A percentile compares a stretch with the other conserved stretches of the same genome.
These are phyloP conservation scores for Sciurus niger DNA, from an alignment of 2,113 vertebrate genomes.

Conservation along the genomic window DNA sequence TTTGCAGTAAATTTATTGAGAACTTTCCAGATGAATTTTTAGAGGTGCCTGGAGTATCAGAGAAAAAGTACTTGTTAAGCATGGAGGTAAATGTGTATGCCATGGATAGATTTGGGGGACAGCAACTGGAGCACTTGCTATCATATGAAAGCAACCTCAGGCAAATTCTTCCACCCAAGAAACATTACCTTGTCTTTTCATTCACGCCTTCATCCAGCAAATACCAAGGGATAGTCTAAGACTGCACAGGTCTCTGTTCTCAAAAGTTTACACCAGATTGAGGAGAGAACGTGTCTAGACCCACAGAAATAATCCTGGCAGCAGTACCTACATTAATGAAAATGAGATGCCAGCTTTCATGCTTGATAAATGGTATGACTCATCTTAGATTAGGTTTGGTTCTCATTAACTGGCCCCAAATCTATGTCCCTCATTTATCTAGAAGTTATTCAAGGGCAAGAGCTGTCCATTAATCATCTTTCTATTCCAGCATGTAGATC, in stretches of 20 bases:
- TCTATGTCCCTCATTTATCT: conserved; percentile 75
- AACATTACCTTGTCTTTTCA: not conserved
- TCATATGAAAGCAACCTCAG: conserved; percentile 11
- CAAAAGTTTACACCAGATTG: not conserved
- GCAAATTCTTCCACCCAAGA: not conserved
- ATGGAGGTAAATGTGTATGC: not conserved
- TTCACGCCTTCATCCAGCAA: conserved; percentile 33
- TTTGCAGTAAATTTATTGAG: conserved; percentile 40
- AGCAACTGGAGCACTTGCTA: not conserved
- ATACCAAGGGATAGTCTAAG: not conserved
- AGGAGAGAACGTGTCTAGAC: conserved; percentile 53
- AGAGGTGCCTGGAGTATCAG: not conserved
- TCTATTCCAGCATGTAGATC: conserved; percentile 62
- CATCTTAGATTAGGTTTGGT: conserved; percentile 71
- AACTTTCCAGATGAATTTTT: not conserved
- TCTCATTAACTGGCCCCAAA: conserved; percentile 81
- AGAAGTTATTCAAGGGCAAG: conserved; percentile 78
- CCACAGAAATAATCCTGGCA: conserved; percentile 65
- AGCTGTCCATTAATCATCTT: conserved; percentile 73
- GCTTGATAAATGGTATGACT: conserved; percentile 77
- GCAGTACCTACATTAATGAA: conserved; percentile 69
- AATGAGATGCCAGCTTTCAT: conserved; percentile 72
- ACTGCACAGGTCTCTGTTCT: not conserved
- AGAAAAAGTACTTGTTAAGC: not conserved
- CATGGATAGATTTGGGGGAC: not conserved